Evolutionary conservation across 2,113 vertebrate genomes (phyloP), one percentile per base, ranked within the genome.

Genomic region (Anguilla japonica): DNA sequence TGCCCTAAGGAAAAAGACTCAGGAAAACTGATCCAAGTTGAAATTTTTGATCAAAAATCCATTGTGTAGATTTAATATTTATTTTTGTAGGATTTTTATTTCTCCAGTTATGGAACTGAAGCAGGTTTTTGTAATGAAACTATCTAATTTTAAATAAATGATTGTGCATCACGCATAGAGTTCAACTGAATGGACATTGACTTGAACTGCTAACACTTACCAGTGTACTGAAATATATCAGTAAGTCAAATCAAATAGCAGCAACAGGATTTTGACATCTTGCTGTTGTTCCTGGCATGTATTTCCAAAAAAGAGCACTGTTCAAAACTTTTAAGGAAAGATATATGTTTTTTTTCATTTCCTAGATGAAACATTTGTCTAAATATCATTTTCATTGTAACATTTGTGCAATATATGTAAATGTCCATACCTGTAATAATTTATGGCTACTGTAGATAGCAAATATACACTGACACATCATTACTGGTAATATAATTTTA

Each of bases 1-100:
- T 92, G 93, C 60, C 94, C 89, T 53, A 84, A 87, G 80, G 81
- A 84, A 11, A 16, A 2, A 34, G 34, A 53, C 18, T 63, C 20
- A 41, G 39, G 29, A 41, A 53, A 56, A 16, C 86, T 13, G 71
- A 34, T 13, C 26, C 71, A 34, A 11, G n/a, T n/a, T 75, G n/a
- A 71, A n/a, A n/a, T n/a, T 26, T 75, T 26, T 34, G n/a, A 9
- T 34, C n/a, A 75, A 34, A 34, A 75, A 75, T 22, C 16, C 26
- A 20, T 7, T 83, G 18, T 57, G 82, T 83, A 50, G 11, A 79
- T 57, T 53, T 53, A 11, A 5, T 88, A 50, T 81, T 84, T 41
- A 56, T 39, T 84, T 81, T 0, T 83, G 22, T 86, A 7, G 5
- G 26, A 9, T 6, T n/a, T 41, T 15, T 84, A 7, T n/a, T 41